Evolutionary conservation across 2,113 vertebrate genomes (phyloP).

Genomic region (Cryptotis parvus): DNA sequence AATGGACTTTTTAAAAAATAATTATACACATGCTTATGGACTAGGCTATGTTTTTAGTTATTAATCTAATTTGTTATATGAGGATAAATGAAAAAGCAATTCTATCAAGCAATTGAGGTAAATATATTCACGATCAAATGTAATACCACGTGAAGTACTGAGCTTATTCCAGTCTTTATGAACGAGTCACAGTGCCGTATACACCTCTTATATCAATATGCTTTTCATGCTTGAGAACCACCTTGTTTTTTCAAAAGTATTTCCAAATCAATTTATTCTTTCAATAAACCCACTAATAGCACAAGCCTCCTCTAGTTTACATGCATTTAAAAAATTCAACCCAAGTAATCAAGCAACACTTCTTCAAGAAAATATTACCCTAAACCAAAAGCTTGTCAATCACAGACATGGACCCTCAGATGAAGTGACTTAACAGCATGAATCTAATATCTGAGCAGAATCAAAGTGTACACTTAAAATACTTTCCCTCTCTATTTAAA

Average conservation of each 20-base stretch:
- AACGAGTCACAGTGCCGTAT: constrained; percentile 15
- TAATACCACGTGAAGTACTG: not conserved
- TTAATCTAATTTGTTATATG: constrained; percentile 53
- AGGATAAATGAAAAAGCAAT: not conserved
- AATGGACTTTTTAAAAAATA: constrained; percentile 19
- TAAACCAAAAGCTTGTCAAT: constrained; percentile 52
- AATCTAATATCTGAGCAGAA: not conserved
- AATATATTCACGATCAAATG: not conserved
- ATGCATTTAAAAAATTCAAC: not conserved
- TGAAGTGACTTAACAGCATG: not conserved
- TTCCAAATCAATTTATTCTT: constrained; percentile 44
- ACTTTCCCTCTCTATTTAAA: not conserved
- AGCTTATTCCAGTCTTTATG: not conserved
- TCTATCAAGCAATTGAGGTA: not conserved
- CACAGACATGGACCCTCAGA: not conserved
- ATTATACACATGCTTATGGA: not conserved
- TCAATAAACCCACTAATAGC: constrained; percentile 21
- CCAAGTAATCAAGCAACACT: constrained; percentile 46
- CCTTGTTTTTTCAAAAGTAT: constrained; percentile 11
- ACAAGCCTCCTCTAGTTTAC: constrained; percentile 21
- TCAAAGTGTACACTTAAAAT: constrained; percentile 8
- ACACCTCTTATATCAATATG: not conserved
- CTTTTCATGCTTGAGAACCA: constrained; percentile 57
- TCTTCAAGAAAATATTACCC: constrained; percentile 59
- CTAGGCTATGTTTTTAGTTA: constrained; percentile 46